phyloP scores from a whole-genome alignment of 2,888 invertebrate genomes.

The Drosophila trichaetosa region DNA sequence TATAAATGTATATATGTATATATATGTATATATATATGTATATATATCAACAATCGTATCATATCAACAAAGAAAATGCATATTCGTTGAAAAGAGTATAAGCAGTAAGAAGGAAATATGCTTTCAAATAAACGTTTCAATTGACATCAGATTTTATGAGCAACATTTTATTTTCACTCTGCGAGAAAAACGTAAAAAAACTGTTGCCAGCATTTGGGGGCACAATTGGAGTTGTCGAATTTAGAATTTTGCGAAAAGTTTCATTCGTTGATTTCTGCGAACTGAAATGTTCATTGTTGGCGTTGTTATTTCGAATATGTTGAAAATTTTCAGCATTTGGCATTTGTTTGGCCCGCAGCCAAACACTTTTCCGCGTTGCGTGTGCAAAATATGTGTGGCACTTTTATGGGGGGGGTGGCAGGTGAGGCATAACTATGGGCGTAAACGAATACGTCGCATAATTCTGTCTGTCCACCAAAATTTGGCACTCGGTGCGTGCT shows the following conservation, averaged over 20 bases:
- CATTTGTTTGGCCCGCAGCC: slow-evolving; percentile 59
- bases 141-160: slow-evolving; percentile 73
- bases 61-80: neutral
- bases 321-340: slow-evolving; percentile 49
- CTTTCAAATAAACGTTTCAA: slow-evolving; percentile 68
- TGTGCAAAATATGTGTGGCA: slow-evolving; percentile 30
- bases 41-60: too few relatives aligned
- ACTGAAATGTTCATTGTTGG: slow-evolving; percentile 16
- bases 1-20: neutral
- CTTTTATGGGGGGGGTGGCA: neutral
- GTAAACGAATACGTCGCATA: slow-evolving; percentile 14
- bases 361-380: slow-evolving; percentile 32
- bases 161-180: slow-evolving; percentile 68
- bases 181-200: slow-evolving; percentile 22
- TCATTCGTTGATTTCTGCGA: slow-evolving; percentile 57
- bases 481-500: slow-evolving; percentile 34
- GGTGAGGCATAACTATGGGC: neutral
- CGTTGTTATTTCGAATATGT: slow-evolving; percentile 52
- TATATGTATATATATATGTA: neutral
- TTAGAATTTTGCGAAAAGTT: slow-evolving; percentile 39
- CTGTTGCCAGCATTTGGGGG: slow-evolving; percentile 28
- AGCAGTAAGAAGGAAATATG: slow-evolving; percentile 66
- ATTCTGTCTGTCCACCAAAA: slow-evolving; percentile 15
- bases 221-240: slow-evolving; percentile 24
- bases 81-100: neutral